Conservation (phyloP, 2,888 invertebrate species). For the Tinea pellionella region DNA sequence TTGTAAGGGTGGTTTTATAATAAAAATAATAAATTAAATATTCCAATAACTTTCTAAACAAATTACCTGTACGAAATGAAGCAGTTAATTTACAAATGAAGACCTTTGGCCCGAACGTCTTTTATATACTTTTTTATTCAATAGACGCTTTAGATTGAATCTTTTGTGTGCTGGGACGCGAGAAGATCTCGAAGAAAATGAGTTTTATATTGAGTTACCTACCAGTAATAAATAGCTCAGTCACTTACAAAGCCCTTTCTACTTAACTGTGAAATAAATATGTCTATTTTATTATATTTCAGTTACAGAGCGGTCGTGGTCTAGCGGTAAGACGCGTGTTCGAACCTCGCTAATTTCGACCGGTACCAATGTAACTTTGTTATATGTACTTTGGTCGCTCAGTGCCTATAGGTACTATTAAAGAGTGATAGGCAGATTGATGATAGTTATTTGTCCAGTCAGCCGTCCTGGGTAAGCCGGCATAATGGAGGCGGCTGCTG, state of each 20-base stretch:
- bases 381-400: too few species aligned
- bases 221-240: constrained; percentile 21
- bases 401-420: too few species aligned
- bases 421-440: too few species aligned
- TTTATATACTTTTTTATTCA: constrained; percentile 6
- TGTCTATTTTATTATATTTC: too few species aligned
- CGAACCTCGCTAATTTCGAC: too few species aligned
- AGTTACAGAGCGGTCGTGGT: too few species aligned
- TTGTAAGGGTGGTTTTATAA: too few species aligned
- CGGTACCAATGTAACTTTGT: too few species aligned
- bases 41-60: background rate
- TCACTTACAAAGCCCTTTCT: constrained; percentile 32
- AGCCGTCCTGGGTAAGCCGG: too few species aligned
- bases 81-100: constrained; percentile 5
- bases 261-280: constrained; percentile 16
- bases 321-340: too few species aligned
- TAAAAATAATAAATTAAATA: background rate
- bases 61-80: background rate
- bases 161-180: constrained; percentile 10
- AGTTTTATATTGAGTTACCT: constrained; percentile 12
- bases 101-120: constrained; percentile 5
- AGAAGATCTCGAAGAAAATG: constrained; percentile 2
- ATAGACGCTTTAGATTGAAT: constrained; percentile 7
- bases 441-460: too few species aligned
- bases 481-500: too few species aligned